Conservation (phyloP, 2,888 invertebrate species). For the Conus canariensis region DNA sequence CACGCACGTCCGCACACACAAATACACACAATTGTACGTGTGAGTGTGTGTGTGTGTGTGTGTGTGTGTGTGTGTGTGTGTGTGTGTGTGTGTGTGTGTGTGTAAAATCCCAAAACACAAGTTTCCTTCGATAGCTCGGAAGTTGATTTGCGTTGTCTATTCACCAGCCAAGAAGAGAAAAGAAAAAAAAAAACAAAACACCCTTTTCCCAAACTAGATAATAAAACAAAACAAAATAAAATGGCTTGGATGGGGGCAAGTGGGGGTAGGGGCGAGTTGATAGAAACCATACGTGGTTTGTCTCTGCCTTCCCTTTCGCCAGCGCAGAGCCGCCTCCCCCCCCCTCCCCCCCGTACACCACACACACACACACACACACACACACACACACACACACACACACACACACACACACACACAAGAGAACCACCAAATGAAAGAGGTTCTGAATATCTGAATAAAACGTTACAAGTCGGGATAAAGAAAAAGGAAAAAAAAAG, state of each 20-base stretch:
- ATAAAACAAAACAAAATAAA: background rate
- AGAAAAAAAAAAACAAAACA: background rate
- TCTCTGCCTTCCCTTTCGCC: too few relatives aligned
- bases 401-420: background rate
- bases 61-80: too few relatives aligned
- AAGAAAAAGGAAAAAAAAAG: background rate
- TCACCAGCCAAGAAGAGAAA: too few relatives aligned
- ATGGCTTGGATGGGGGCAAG: background rate
- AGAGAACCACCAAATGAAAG: too few relatives aligned
- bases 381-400: slow-evolving; percentile 5
- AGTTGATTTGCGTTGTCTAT: too few relatives aligned
- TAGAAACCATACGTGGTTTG: background rate
- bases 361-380: background rate
- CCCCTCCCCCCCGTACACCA: too few relatives aligned
- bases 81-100: too few relatives aligned
- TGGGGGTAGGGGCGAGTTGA: background rate
- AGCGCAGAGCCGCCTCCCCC: background rate
- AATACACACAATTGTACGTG: too few relatives aligned
- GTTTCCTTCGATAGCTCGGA: background rate
- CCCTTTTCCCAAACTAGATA: background rate
- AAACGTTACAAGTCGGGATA: background rate
- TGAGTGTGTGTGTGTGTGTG: too few relatives aligned
- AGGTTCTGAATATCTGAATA: too few relatives aligned
- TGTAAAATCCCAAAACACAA: background rate
- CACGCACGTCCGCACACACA: too few relatives aligned